Percentiles rank a stretch among this genome's conserved stretches.
These are phyloP conservation scores for Tokudaia tokunoshimensis DNA, from an alignment of 2,797 vertebrate species.

Conservation along the genomic window DNA sequence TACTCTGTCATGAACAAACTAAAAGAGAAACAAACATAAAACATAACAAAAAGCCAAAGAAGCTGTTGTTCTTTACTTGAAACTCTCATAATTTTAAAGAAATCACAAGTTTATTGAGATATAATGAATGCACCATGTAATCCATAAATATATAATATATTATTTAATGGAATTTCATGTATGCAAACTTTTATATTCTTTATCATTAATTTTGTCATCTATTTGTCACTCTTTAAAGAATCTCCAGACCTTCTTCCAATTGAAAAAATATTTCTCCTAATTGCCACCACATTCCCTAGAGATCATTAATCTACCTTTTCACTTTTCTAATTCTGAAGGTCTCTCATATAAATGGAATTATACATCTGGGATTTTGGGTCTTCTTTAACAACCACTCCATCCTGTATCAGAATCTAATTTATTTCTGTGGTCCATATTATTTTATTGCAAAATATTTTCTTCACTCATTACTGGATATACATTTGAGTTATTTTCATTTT, in stretches of 20 bases:
- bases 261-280: neutral
- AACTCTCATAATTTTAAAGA: neutral
- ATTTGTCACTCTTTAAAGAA: neutral
- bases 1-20: neutral
- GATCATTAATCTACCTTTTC: slow-evolving; percentile 13
- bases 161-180: slow-evolving; percentile 4
- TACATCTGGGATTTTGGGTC: neutral
- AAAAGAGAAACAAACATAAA: neutral
- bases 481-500: neutral
- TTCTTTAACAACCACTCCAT: slow-evolving; percentile 15
- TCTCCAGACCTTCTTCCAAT: neutral
- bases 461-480: neutral
- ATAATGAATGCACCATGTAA: neutral
- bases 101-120: neutral
- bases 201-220: neutral
- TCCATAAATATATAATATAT: neutral
- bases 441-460: slow-evolving; percentile 11
- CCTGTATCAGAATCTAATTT: slow-evolving; percentile 6
- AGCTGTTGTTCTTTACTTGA: neutral
- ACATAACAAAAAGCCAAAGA: neutral
- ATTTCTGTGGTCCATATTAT: neutral
- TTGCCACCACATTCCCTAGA: neutral
- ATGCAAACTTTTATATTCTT: neutral
- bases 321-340: neutral
- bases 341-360: neutral